A percentile compares a stretch with the other conserved stretches of the same genome.
Evolutionary conservation across 1,140 invertebrate genomes (phyloP).

Genomic region (Drosophila lowei): DNA sequence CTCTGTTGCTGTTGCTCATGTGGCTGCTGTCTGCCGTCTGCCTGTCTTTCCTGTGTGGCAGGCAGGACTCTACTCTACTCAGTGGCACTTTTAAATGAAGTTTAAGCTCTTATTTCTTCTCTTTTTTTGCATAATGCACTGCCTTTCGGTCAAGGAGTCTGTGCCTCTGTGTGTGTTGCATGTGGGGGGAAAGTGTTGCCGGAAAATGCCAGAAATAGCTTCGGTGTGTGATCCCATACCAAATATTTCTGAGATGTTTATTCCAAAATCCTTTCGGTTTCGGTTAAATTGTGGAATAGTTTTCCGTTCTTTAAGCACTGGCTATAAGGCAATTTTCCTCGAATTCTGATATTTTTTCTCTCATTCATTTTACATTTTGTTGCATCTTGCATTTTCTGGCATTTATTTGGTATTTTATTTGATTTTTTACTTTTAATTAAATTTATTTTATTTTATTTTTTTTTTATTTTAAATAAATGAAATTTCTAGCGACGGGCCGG

Average conservation of each 20-base stretch:
- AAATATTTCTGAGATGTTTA: background rate
- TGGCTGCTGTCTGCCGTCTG: background rate
- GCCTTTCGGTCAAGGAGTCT: slow-evolving; percentile 51
- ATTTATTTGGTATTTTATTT: slow-evolving; percentile 23
- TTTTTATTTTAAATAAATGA: slow-evolving; percentile 36
- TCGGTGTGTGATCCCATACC: background rate
- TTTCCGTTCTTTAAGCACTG: background rate
- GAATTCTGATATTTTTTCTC: slow-evolving; percentile 11
- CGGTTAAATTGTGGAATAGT: background rate
- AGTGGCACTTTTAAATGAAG: slow-evolving; percentile 69
- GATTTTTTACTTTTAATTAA: slow-evolving; percentile 40
- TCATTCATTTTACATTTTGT: slow-evolving; percentile 21
- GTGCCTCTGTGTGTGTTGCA: background rate
- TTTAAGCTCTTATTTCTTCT: slow-evolving; percentile 39
- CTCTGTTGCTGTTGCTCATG: slow-evolving; percentile 8
- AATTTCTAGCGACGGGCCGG: slow-evolving; percentile 16
- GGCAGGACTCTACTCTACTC: slow-evolving; percentile 20
- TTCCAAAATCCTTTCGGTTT: slow-evolving; percentile 1
- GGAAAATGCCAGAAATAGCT: slow-evolving; percentile 28
- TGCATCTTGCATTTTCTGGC: slow-evolving; percentile 28
- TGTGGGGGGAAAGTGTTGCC: slow-evolving; percentile 30
- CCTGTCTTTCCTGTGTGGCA: background rate
- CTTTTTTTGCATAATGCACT: slow-evolving; percentile 53
- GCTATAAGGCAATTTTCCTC: background rate
- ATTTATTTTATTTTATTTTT: slow-evolving; percentile 37